These are phyloP conservation scores for Spilosoma lubricipeda DNA, from an alignment of 2,888 invertebrate species.

Conservation along the genomic window DNA sequence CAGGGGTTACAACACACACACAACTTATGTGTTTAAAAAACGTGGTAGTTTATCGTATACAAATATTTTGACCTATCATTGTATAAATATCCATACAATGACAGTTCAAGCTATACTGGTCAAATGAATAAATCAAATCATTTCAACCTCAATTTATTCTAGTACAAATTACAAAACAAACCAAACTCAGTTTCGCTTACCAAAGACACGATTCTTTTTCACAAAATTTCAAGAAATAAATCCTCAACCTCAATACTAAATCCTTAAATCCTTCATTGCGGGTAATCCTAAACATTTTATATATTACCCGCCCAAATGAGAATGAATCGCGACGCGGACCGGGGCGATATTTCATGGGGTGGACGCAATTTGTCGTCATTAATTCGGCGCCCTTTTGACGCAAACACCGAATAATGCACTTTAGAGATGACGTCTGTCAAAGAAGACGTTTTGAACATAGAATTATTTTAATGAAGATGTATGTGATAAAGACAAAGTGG, in stretches of 20 bases:
- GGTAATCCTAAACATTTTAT: constrained; percentile 57
- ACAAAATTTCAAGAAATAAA: constrained; percentile 19
- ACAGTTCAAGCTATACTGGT: not conserved
- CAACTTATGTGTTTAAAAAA: too few relatives aligned
- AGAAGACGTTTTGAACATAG: not conserved
- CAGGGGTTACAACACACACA: too few relatives aligned
- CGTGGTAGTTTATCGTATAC: too few relatives aligned
- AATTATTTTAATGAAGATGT: not conserved
- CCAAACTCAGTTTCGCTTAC: not conserved
- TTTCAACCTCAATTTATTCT: not conserved
- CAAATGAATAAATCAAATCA: not conserved
- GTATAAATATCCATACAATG: not conserved
- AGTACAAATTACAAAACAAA: not conserved
- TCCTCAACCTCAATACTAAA: constrained; percentile 27
- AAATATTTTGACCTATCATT: not conserved
- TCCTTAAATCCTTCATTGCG: constrained; percentile 50
- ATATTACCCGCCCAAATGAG: constrained; percentile 51
- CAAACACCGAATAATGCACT: constrained; percentile 32
- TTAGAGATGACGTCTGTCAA: constrained; percentile 16
- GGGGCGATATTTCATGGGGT: constrained; percentile 52
- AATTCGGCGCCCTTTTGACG: constrained; percentile 44
- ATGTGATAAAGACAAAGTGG: too few relatives aligned
- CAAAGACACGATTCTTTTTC: constrained; percentile 5
- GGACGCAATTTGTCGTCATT: constrained; percentile 63
- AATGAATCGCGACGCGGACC: constrained; percentile 35